Evolutionary conservation across 2,113 vertebrate species (phyloP).

Genomic region (Pedetes capensis): DNA sequence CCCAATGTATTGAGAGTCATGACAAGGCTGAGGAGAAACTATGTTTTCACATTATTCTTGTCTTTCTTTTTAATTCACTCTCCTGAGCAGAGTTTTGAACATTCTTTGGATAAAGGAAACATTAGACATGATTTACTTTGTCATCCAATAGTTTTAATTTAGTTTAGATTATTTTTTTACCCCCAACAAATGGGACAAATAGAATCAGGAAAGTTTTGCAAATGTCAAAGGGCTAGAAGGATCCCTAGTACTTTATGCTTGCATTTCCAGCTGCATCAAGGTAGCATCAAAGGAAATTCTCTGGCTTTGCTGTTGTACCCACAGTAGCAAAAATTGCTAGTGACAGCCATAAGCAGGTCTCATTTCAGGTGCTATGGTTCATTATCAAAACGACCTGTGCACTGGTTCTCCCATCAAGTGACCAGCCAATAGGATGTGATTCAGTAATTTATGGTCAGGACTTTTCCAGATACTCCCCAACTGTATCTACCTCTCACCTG

Average conservation of each 20-base stretch:
- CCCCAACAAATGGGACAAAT: background rate
- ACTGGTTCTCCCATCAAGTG: background rate
- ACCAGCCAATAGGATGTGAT: background rate
- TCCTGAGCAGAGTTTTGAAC: background rate
- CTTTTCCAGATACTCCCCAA: background rate
- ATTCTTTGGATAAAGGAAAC: background rate
- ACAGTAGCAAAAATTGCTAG: background rate
- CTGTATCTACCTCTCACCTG: background rate
- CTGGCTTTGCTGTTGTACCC: background rate
- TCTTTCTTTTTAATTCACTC: background rate
- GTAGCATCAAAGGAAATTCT: background rate
- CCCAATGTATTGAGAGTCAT: background rate
- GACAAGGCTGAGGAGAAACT: background rate
- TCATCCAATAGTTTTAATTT: background rate
- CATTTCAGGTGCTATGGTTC: background rate
- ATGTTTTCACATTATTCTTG: background rate
- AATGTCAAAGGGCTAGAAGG: background rate
- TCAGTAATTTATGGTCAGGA: background rate
- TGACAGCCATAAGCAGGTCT: background rate
- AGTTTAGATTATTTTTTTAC: background rate
- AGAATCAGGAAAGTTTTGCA: background rate
- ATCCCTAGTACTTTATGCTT: background rate
- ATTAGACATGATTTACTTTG: background rate
- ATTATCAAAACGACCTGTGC: background rate
- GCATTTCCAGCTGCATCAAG: background rate